A percentile compares a stretch with the other conserved stretches of the same genome.
phyloP scores from a whole-genome alignment of 2,888 invertebrate species.

The Apodemia mormo region DNA sequence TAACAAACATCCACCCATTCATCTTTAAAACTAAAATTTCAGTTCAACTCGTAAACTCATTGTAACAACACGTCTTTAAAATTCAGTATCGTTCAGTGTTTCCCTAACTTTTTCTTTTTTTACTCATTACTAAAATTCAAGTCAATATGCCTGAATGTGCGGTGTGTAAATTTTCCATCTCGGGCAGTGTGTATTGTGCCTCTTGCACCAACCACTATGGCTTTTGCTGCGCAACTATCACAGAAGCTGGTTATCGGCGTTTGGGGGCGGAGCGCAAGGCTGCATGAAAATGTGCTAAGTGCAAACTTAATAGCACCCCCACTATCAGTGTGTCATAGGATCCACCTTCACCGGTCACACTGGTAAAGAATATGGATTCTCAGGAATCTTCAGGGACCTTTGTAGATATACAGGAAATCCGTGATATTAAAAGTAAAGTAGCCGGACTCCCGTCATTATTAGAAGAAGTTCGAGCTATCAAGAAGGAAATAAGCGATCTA shows the following conservation, averaged over 20 bases:
- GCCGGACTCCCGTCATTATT: background rate
- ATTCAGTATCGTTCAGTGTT: background rate
- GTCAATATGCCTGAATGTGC: no score
- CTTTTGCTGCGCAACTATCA: background rate
- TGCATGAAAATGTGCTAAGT: background rate
- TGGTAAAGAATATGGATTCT: background rate
- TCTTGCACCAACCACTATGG: background rate
- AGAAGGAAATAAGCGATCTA: background rate
- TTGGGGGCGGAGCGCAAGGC: background rate
- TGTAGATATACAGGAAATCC: background rate
- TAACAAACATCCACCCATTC: no score
- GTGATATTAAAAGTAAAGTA: slow-evolving; percentile 6
- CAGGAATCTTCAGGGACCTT: background rate
- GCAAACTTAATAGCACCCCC: background rate
- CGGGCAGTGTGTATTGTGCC: background rate
- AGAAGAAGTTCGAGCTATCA: background rate
- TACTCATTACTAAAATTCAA: background rate
- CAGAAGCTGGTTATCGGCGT: slow-evolving; percentile 2
- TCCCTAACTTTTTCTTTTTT: background rate
- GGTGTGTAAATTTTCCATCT: background rate
- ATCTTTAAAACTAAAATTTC: no score
- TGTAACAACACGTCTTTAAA: background rate
- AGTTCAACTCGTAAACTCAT: slow-evolving; percentile 55
- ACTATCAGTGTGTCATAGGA: background rate
- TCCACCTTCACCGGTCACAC: background rate